Conservation (phyloP, 1,140 invertebrate species). For the Drosophila grimshawi region DNA sequence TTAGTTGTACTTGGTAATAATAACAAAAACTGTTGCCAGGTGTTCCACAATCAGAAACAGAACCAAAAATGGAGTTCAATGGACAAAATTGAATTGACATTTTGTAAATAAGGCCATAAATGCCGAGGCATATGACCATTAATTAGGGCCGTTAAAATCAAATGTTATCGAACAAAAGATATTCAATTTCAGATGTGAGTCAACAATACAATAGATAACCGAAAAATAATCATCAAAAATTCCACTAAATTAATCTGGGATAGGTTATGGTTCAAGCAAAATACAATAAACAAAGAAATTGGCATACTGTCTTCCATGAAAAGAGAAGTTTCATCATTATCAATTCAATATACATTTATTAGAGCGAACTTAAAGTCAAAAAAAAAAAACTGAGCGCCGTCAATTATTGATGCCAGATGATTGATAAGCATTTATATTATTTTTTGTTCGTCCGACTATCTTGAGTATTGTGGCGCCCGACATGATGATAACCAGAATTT, state of each 20-base stretch:
- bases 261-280: conserved; percentile 46
- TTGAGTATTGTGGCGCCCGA: conserved; percentile 41
- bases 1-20: background rate
- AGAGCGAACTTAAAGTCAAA: background rate
- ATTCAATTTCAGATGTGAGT: conserved; percentile 13
- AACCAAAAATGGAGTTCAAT: conserved; percentile 17
- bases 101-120: conserved; percentile 43
- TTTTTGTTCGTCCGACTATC: conserved; percentile 14
- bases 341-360: background rate
- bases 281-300: conserved; percentile 13
- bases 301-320: background rate
- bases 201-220: background rate
- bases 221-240: background rate
- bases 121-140: conserved; percentile 38
- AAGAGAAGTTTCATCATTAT: conserved; percentile 28
- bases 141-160: conserved; percentile 47
- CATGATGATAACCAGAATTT: conserved; percentile 19
- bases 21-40: conserved; percentile 32
- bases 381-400: conserved; percentile 17
- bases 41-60: background rate
- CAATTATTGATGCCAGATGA: conserved; percentile 32
- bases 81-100: conserved; percentile 11
- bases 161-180: conserved; percentile 6
- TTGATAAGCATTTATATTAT: conserved; percentile 33
- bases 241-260: conserved; percentile 19